Evolutionary conservation across 2,797 vertebrate genomes (phyloP).

Genomic region (Sebastes minor): DNA sequence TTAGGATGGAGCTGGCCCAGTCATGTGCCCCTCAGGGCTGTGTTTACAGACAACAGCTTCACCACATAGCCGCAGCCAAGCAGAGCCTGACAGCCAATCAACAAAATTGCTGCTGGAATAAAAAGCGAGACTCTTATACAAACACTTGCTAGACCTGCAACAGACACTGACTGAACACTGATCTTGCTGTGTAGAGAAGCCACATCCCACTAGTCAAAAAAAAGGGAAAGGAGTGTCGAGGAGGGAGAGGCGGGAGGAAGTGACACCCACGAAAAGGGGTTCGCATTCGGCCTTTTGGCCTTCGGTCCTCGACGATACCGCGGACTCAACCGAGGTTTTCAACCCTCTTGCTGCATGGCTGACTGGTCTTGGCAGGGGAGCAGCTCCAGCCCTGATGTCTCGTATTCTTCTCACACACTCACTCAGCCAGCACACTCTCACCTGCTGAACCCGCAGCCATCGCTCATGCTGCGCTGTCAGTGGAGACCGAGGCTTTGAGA

Average conservation of each 20-base stretch:
- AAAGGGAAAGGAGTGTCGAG: neutral
- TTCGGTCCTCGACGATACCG: neutral
- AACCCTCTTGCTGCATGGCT: constrained; percentile 46
- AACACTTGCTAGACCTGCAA: constrained; percentile 18
- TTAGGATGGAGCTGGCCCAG: constrained; percentile 51
- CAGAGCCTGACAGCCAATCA: constrained; percentile 71
- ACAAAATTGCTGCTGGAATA: constrained; percentile 63
- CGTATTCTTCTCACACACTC: constrained; percentile 71
- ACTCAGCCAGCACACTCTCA: constrained; percentile 74
- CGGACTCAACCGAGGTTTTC: constrained; percentile 29
- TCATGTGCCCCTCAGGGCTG: constrained; percentile 69
- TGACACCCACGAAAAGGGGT: neutral
- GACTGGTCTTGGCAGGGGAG: constrained; percentile 69
- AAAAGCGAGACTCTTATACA: constrained; percentile 35
- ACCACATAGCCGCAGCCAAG: constrained; percentile 66
- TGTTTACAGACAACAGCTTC: constrained; percentile 79
- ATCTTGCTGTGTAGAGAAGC: neutral
- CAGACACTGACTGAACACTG: constrained; percentile 5
- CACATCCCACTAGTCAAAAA: neutral
- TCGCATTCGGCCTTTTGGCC: neutral
- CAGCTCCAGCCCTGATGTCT: constrained; percentile 55
- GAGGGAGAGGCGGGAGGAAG: neutral
- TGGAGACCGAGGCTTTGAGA: constrained; percentile 51
- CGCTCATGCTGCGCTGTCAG: constrained; percentile 76
- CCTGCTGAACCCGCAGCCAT: constrained; percentile 79